Percentiles rank a stretch among this genome's conserved stretches.
phyloP scores from a whole-genome alignment of 2,113 vertebrate species.

The Dipodomys spectabilis region DNA sequence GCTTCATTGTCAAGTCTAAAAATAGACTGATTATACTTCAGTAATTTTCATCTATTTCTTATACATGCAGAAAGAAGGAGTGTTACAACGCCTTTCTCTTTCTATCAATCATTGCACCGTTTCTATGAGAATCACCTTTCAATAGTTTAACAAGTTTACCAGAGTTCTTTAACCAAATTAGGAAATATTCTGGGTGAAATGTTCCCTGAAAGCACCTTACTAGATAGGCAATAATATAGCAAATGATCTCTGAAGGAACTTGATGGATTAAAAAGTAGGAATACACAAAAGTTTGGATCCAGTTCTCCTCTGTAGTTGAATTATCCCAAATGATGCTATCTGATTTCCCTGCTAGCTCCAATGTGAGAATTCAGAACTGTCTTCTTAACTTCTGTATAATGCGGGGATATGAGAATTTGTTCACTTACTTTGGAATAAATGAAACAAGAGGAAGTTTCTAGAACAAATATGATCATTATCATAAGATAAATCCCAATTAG shows the following conservation, averaged over 20 bases:
- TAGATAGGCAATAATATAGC: slow-evolving; percentile 1
- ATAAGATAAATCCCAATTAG: neutral
- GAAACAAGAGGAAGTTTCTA: neutral
- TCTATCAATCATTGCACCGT: slow-evolving; percentile 68
- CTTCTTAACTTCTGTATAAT: neutral
- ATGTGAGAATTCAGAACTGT: neutral
- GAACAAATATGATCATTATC: neutral
- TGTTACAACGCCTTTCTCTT: slow-evolving; percentile 63
- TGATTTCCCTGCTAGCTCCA: neutral
- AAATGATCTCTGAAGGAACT: slow-evolving; percentile 35
- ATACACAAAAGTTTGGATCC: neutral
- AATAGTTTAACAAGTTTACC: slow-evolving; percentile 66
- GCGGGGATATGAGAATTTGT: neutral
- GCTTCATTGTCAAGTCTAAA: slow-evolving; percentile 61
- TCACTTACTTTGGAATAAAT: slow-evolving; percentile 14
- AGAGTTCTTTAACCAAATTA: slow-evolving; percentile 74
- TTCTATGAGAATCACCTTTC: slow-evolving; percentile 65
- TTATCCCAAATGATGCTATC: neutral
- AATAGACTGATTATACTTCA: slow-evolving; percentile 58
- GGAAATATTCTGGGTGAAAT: slow-evolving; percentile 61
- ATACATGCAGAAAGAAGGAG: slow-evolving; percentile 60
- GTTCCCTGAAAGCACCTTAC: neutral
- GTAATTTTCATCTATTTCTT: slow-evolving; percentile 63
- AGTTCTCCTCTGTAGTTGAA: neutral
- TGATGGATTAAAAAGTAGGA: slow-evolving; percentile 1